Percentiles rank a stretch among this genome's conserved stretches.
These are phyloP conservation scores for Drosophila seguyi DNA, from an alignment of 1,140 invertebrate species.

Conservation along the genomic window DNA sequence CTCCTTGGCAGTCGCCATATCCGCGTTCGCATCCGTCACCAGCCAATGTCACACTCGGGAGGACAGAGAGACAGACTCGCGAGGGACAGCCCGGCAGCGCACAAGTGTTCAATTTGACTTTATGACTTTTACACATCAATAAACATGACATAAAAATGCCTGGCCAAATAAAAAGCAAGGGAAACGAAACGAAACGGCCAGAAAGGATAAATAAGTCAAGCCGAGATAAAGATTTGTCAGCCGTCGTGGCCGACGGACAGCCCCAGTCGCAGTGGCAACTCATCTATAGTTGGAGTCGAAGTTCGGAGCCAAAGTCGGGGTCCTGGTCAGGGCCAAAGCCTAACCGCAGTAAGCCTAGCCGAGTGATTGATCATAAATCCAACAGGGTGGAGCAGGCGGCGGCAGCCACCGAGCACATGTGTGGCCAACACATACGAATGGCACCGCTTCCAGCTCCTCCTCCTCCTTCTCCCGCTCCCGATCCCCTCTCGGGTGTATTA, in stretches of 20 bases:
- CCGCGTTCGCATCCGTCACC: background rate
- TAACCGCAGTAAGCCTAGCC: constrained; percentile 73
- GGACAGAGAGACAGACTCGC: constrained; percentile 1
- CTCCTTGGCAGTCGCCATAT: background rate
- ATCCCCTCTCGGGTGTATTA: constrained; percentile 52
- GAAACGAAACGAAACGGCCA: constrained; percentile 66
- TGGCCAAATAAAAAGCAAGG: constrained; percentile 66
- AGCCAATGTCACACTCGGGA: constrained; percentile 38
- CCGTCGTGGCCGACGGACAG: constrained; percentile 1
- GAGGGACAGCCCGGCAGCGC: constrained; percentile 37
- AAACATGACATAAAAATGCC: constrained; percentile 80
- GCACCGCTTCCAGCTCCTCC: constrained; percentile 1
- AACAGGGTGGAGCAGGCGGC: constrained; percentile 32
- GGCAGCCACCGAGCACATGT: constrained; percentile 42
- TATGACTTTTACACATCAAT: constrained; percentile 84
- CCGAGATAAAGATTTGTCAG: constrained; percentile 80
- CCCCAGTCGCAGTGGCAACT: constrained; percentile 10
- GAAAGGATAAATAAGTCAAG: constrained; percentile 82
- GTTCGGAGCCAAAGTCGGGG: constrained; percentile 3
- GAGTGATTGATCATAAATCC: constrained; percentile 80
- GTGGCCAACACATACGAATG: constrained; percentile 29
- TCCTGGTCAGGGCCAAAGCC: constrained; percentile 29
- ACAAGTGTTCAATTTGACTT: constrained; percentile 84
- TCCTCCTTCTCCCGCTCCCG: background rate
- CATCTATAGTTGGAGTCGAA: constrained; percentile 2